These are phyloP conservation scores for Leuctra nigra DNA, from an alignment of 2,888 invertebrate species.

Conservation along the genomic window DNA sequence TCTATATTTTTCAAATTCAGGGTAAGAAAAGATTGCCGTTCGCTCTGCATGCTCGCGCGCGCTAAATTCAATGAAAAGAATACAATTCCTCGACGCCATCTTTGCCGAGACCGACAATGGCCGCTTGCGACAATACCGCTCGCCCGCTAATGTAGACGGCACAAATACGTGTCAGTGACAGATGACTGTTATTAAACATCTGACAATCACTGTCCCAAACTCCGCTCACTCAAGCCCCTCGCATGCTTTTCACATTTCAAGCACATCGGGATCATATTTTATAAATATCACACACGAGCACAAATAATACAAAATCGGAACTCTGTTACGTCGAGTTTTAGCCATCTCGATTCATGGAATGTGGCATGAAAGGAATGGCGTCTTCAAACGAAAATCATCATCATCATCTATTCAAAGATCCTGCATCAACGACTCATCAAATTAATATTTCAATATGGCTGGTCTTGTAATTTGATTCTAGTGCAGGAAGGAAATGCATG, in stretches of 20 bases:
- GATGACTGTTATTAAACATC: constrained; percentile 25
- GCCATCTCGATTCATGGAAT: constrained; percentile 3
- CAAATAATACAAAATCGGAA: no score
- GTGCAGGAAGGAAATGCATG: no score
- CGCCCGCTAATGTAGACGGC: constrained; percentile 27
- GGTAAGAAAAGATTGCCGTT: constrained; percentile 8
- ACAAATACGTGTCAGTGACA: constrained; percentile 27
- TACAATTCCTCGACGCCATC: constrained; percentile 19
- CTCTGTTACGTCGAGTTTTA: no score
- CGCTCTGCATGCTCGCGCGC: constrained; percentile 1
- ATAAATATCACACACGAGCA: no score
- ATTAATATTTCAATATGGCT: no score
- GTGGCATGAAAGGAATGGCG: constrained; percentile 1
- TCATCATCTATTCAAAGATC: no score
- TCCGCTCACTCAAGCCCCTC: constrained; percentile 2
- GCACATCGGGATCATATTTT: neutral
- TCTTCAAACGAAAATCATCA: constrained; percentile 1
- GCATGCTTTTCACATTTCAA: neutral
- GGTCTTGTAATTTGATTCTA: no score
- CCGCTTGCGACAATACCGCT: constrained; percentile 9
- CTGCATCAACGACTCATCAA: no score
- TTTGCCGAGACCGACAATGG: neutral
- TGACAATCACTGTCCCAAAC: constrained; percentile 15
- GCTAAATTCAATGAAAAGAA: constrained; percentile 20
- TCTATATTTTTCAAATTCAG: constrained; percentile 9